Evolutionary conservation across 2,797 vertebrate genomes (phyloP).

Genomic region (Zalophus californianus): DNA sequence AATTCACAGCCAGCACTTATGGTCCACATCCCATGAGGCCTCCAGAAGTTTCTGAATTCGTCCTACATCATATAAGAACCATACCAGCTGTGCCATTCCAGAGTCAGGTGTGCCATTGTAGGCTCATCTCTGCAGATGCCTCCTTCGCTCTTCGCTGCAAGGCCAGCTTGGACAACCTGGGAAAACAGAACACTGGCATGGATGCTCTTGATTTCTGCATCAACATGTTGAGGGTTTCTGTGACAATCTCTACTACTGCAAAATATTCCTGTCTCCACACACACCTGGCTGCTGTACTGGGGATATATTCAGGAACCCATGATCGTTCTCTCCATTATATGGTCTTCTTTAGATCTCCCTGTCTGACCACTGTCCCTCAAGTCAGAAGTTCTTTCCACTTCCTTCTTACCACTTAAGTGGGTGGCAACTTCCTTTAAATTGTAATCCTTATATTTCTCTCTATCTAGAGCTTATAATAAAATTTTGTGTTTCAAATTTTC

Average conservation of each 20-base stretch:
- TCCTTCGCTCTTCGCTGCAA: neutral
- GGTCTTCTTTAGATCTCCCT: neutral
- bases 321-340: neutral
- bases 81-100: neutral
- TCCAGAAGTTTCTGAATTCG: neutral
- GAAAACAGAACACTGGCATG: neutral
- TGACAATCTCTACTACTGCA: neutral
- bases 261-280: neutral
- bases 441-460: neutral
- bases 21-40: neutral
- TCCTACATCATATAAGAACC: neutral
- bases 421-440: neutral
- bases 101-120: neutral
- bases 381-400: neutral
- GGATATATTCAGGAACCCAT: neutral
- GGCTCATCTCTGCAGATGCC: neutral
- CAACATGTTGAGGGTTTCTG: neutral
- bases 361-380: neutral
- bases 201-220: neutral
- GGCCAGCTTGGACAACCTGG: neutral
- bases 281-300: neutral
- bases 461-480: neutral
- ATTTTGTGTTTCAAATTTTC: neutral
- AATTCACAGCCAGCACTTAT: neutral
- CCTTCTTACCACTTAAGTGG: neutral